Percentiles rank a stretch among this genome's conserved stretches.
phyloP scores from a whole-genome alignment of 1,140 invertebrate species.

The Samia ricini region DNA sequence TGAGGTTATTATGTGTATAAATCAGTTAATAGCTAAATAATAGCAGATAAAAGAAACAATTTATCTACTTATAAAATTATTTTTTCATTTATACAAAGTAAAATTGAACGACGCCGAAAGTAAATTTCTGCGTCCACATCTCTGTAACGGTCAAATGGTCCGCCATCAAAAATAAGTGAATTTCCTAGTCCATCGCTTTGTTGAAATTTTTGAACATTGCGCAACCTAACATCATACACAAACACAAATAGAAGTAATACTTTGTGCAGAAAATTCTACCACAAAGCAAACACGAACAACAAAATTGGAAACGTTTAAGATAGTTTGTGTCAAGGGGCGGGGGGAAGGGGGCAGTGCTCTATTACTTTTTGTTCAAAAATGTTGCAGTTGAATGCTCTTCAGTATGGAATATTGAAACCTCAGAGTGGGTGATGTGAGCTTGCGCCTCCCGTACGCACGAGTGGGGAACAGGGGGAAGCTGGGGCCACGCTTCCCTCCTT shows the following conservation, averaged over 20 bases:
- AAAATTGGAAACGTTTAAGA: constrained; percentile 34
- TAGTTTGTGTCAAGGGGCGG: constrained; percentile 47
- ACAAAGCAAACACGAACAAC: constrained; percentile 32
- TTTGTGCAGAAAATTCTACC: constrained; percentile 17
- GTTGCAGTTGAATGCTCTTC: constrained; percentile 72
- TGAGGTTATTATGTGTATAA: too few species aligned
- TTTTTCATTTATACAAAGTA: too few species aligned
- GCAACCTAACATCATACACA: too few species aligned
- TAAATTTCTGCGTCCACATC: too few species aligned
- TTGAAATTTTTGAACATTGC: too few species aligned
- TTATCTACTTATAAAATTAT: too few species aligned
- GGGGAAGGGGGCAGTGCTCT: constrained; percentile 20
- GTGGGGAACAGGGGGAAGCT: constrained; percentile 34
- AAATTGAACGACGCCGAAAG: too few species aligned
- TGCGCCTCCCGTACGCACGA: constrained; percentile 63
- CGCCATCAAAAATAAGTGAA: too few species aligned
- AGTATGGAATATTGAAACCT: constrained; percentile 74
- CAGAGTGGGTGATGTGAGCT: constrained; percentile 62
- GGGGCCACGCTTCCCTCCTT: constrained; percentile 46
- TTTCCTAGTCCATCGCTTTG: too few species aligned
- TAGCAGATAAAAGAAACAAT: too few species aligned
- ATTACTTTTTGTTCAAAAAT: constrained; percentile 66
- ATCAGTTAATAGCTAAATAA: too few species aligned
- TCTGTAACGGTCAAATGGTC: too few species aligned
- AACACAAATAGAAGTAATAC: not conserved